Evolutionary conservation across 2,113 vertebrate species (phyloP).

Genomic region (Alaudala cheleensis): DNA sequence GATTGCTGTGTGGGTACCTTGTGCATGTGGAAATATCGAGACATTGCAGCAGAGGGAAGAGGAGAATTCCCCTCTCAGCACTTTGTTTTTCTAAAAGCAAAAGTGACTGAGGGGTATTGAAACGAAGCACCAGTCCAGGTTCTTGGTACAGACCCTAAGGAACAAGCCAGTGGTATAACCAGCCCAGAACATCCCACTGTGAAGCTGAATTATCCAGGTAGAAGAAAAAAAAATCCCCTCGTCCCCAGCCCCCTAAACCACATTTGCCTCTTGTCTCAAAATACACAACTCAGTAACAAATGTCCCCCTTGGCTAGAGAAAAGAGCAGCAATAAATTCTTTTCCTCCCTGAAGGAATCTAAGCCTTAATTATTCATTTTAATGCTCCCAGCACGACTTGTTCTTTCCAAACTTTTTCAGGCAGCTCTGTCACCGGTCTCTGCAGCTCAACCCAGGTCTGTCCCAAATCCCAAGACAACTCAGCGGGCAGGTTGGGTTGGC

Average conservation of each 20-base stretch:
- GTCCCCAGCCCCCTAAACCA: neutral
- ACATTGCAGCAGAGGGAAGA: neutral
- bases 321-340: slow-evolving; percentile 61
- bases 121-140: neutral
- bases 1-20: neutral
- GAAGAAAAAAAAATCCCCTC: neutral
- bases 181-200: neutral
- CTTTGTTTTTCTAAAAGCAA: neutral
- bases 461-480: neutral
- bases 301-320: slow-evolving; percentile 49
- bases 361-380: slow-evolving; percentile 65
- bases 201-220: slow-evolving; percentile 18
- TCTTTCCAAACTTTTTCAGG: slow-evolving; percentile 46
- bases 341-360: slow-evolving; percentile 60
- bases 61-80: neutral
- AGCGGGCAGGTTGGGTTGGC: neutral
- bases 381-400: slow-evolving; percentile 55
- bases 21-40: neutral
- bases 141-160: neutral
- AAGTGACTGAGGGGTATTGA: neutral
- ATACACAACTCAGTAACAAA: slow-evolving; percentile 48
- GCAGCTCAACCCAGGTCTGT: neutral
- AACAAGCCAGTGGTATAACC: neutral
- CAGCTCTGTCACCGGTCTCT: neutral
- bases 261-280: slow-evolving; percentile 15